Base-by-base conservation (phyloP, 2,888 invertebrate genomes). In the Caenorhabditis uteleia region DNA sequence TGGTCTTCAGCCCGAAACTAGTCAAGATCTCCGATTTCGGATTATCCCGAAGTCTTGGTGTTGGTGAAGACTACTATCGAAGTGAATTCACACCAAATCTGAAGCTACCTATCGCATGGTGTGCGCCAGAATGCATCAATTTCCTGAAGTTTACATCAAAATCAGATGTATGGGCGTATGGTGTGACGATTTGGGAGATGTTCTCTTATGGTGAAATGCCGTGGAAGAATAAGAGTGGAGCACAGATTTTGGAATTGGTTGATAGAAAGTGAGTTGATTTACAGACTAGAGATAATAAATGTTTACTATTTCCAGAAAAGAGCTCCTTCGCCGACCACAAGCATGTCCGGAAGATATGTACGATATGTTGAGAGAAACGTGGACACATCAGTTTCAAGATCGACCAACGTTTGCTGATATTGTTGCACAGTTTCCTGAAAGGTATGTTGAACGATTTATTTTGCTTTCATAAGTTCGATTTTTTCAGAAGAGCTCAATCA, bases 121-220 rank as follows among this genome's bases (percentile, higher is more conserved):
- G 95, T 87, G 95, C 97, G 0, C 95, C 97, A 0, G 97, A 98
- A 85, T 94, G 93, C 84, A 95, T 98, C 77, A 91, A 93, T 74
- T 95, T 91, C 84, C 87, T 97, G 61, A 89, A 92, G 58, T 98
- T 98, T 84, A 98, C 97, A 1, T 92, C 93, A 7, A 90, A 95
- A 6, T 93, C 93, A 55, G 98, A 98, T 83, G 93, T 95, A 0
- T 98, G 97, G 97, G 93, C 97, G 0, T 98, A 90, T 84, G 97
- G 92, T 3, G 93, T 95, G 0, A 93, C 95, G n/a, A 86, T 98
- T 0, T 98, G 97, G 97, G 98, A 98, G 85, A 93, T 97, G 92
- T 98, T 97, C 84, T 93, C 93, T 0, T 97, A 95, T 83, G 97
- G 97, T 1, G 93, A 93, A 84, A 95, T 95, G 84, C 98, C 98